These are phyloP conservation scores for Nineta flava DNA, from an alignment of 2,888 invertebrate genomes.

Conservation along the genomic window DNA sequence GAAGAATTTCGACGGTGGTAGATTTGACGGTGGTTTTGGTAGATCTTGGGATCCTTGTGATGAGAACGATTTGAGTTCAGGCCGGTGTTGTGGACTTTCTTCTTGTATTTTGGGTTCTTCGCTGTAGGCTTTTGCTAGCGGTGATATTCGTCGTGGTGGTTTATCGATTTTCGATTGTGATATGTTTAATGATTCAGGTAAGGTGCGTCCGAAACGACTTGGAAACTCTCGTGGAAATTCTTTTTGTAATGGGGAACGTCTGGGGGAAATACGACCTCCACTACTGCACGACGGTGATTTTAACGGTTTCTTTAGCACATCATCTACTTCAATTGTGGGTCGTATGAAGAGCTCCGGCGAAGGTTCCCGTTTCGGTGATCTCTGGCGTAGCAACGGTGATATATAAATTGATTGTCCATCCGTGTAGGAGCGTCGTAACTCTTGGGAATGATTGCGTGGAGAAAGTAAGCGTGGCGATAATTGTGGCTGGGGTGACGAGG, in stretches of 20 bases:
- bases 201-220: not conserved
- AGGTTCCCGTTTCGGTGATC: not conserved
- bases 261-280: not conserved
- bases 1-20: constrained; percentile 6
- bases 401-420: not conserved
- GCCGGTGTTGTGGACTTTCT: constrained; percentile 17
- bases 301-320: constrained; percentile 4
- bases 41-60: constrained; percentile 15
- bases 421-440: constrained; percentile 1
- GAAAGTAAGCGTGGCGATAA: not conserved
- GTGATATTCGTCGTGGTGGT: constrained; percentile 9
- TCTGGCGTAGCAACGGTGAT: not conserved
- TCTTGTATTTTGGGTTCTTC: constrained; percentile 14
- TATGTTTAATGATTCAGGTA: not conserved
- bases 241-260: not conserved
- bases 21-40: constrained; percentile 1
- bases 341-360: not conserved
- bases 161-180: constrained; percentile 6
- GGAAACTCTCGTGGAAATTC: too few species aligned
- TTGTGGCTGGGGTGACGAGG: not conserved
- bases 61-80: constrained; percentile 25
- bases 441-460: not conserved
- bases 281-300: not conserved
- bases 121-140: constrained; percentile 9
- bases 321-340: constrained; percentile 5